Evolutionary conservation across 2,797 vertebrate species (phyloP).

Genomic region (Eulemur rubriventer): DNA sequence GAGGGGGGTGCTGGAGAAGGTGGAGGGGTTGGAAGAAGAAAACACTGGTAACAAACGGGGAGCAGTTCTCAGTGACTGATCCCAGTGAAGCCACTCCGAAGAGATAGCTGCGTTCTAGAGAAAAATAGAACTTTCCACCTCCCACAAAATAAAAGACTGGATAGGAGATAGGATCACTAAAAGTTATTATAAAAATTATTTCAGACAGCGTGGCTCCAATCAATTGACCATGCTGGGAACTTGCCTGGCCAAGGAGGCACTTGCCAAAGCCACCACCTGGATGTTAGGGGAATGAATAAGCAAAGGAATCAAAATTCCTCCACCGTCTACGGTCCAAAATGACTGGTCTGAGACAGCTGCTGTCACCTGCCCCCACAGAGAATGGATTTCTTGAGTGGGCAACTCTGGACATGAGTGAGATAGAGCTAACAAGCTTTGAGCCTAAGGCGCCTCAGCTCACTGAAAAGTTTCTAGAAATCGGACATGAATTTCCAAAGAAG

Average conservation of each 20-base stretch:
- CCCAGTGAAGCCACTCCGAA: background rate
- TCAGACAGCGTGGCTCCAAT: background rate
- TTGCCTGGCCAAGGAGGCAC: conserved; percentile 46
- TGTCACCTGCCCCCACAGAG: background rate
- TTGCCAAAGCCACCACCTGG: conserved; percentile 52
- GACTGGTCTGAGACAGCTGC: conserved; percentile 38
- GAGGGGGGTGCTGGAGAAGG: fast-evolving
- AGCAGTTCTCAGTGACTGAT: background rate
- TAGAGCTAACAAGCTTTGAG: background rate
- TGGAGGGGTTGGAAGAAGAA: fast-evolving
- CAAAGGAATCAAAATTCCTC: conserved; percentile 45
- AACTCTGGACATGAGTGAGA: conserved; percentile 16
- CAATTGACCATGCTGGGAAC: conserved; percentile 41
- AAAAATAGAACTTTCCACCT: background rate
- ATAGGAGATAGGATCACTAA: background rate
- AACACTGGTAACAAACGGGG: background rate
- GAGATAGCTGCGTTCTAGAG: background rate
- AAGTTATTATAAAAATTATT: conserved; percentile 34
- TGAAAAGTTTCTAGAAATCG: background rate
- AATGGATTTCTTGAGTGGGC: background rate
- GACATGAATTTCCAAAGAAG: background rate
- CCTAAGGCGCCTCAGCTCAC: background rate
- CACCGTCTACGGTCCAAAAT: conserved; percentile 17
- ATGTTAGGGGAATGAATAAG: conserved; percentile 66
- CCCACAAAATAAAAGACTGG: conserved; percentile 1